A percentile compares a stretch with the other conserved stretches of the same genome.
Evolutionary conservation across 2,113 vertebrate genomes (phyloP).

Genomic region (Grammomys surdaster): DNA sequence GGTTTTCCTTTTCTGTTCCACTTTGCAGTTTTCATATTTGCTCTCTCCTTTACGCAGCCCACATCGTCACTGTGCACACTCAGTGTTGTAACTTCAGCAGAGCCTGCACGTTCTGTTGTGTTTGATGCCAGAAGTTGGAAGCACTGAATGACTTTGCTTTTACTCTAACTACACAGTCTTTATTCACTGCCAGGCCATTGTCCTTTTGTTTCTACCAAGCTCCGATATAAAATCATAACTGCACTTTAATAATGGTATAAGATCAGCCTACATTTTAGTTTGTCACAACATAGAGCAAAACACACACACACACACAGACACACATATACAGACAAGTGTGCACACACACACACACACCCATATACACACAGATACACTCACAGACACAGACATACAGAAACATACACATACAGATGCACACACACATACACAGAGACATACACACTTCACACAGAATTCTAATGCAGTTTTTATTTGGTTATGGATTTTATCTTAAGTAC

Average conservation of each 20-base stretch:
- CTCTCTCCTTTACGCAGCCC: not conserved
- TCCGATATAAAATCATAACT: not conserved
- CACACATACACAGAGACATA: not conserved
- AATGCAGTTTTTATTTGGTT: not conserved
- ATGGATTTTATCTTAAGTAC: not conserved
- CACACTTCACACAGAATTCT: not conserved
- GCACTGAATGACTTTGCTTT: not conserved
- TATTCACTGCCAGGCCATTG: not conserved
- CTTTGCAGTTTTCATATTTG: not conserved
- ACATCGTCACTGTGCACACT: not conserved
- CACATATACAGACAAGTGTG: fast-evolving
- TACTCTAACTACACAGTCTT: not conserved
- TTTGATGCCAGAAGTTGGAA: slow-evolving; percentile 17
- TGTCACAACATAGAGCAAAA: not conserved
- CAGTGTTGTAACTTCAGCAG: not conserved
- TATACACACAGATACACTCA: too few species aligned
- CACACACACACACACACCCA: too few species aligned
- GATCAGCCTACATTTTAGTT: not conserved
- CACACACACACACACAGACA: not conserved
- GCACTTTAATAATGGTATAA: not conserved
- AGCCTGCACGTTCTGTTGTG: not conserved
- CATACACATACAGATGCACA: too few species aligned
- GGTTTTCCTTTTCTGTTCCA: not conserved
- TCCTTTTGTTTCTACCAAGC: not conserved
- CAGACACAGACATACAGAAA: too few species aligned